Conservation (phyloP, 1,140 invertebrate genomes). For the Drosophila tristis region DNA sequence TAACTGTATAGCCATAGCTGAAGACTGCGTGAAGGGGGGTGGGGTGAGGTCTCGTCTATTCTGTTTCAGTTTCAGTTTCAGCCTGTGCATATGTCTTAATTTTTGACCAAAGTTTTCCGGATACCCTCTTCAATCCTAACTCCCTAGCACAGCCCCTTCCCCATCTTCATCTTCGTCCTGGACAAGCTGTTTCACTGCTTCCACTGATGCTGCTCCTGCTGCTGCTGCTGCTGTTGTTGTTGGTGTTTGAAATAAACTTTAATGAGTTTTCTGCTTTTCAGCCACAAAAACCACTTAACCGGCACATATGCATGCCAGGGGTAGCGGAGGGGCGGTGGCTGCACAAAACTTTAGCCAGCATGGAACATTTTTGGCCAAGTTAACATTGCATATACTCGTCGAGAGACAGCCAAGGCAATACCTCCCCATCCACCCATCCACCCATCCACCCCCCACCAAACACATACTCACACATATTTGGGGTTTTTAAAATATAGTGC, state of each 20-base stretch:
- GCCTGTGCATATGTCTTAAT: constrained; percentile 65
- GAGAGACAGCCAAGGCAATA: no score
- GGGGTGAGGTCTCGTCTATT: not conserved
- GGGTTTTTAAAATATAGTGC: constrained; percentile 15
- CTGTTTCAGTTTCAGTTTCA: constrained; percentile 44
- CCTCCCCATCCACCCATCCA: no score
- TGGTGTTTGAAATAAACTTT: constrained; percentile 73
- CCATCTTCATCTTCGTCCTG: not conserved
- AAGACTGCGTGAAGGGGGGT: constrained; percentile 9
- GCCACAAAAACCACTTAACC: constrained; percentile 76
- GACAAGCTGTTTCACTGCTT: no score
- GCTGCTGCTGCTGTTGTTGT: constrained; percentile 44
- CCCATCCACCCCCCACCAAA: constrained; percentile 1
- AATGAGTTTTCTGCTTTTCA: constrained; percentile 77
- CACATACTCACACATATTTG: constrained; percentile 4
- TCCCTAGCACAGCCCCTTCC: not conserved
- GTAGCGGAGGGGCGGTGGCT: constrained; percentile 8
- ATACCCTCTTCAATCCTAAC: not conserved
- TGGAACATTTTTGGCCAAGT: constrained; percentile 64
- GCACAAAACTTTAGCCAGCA: constrained; percentile 58
- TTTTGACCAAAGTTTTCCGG: constrained; percentile 61
- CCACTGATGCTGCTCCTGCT: constrained; percentile 8
- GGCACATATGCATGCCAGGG: constrained; percentile 66
- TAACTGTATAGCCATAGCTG: constrained; percentile 22
- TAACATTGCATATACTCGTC: constrained; percentile 32